A percentile compares a stretch with the other conserved stretches of the same genome.
These are phyloP conservation scores for Manacus vitellinus DNA, from an alignment of 2,113 vertebrate species.

Conservation along the genomic window DNA sequence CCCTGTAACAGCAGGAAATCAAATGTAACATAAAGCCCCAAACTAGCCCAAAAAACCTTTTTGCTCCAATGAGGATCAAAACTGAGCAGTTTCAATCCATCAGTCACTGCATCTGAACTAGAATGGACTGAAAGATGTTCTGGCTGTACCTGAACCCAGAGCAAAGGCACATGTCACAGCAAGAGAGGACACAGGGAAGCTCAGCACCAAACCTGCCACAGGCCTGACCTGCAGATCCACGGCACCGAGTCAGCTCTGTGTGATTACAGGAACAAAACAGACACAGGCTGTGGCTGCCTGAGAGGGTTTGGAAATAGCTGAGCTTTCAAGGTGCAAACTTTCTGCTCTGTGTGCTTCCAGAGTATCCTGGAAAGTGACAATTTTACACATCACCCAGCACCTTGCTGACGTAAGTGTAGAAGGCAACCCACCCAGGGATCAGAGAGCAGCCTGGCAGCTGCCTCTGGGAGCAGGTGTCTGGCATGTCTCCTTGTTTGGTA, in stretches of 20 bases:
- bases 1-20: background rate
- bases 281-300: background rate
- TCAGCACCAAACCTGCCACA: background rate
- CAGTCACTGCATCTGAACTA: background rate
- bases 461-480: background rate
- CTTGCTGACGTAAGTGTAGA: background rate
- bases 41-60: background rate
- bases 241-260: background rate
- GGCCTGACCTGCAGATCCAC: rapidly evolving
- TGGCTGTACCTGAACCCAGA: background rate
- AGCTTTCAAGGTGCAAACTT: background rate
- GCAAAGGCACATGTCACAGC: background rate
- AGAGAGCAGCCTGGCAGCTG: background rate
- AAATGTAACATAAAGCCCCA: background rate
- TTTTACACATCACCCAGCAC: background rate
- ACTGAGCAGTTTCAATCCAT: background rate
- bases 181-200: background rate
- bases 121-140: background rate
- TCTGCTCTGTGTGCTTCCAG: background rate
- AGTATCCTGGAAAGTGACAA: background rate
- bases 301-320: background rate
- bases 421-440: background rate
- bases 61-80: background rate
- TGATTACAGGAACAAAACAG: background rate
- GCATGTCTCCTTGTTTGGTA: background rate